Evolutionary conservation across 2,113 vertebrate species (phyloP), one percentile per base, ranked within the genome.

Genomic region (Esox niger): DNA sequence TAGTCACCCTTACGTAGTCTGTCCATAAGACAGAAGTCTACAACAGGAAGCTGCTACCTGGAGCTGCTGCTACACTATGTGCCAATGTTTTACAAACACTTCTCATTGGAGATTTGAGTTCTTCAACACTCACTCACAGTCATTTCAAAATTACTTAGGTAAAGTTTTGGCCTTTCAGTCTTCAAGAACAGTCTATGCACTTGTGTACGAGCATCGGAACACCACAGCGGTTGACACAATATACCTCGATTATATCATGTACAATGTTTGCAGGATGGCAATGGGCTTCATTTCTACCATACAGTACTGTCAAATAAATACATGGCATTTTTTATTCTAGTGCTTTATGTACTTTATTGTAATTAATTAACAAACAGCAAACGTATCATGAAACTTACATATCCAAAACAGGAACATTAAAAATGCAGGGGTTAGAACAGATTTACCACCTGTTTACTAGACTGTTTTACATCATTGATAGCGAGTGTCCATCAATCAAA

Each of bases 221-320:
- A 78, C 49, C 47, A 8, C 52, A 70, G 38, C 1, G 2, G 30
- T 64, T 46, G 21, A 20, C 64, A 55, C 75, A 55, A 49, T 29
- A n/a, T 75, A 80, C 75, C 75, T 80, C 68, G 73, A 63, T 67
- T 57, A 49, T 49, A 26, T 31, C 20, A 60, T 68, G 23, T 70
- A 74, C 27, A 58, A 71, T 33, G 46, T 67, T 74, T 62, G 30
- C 79, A 75, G 66, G 76, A 74, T 79, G 71, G 30, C 25, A 66
- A 70, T 69, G 59, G 31, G 7, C 43, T 64, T 80, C 15, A 60
- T 78, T 71, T 78, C 17, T 43, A 64, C 66, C 54, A 67, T 64
- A 2, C 61, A 76, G 87, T 88, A n/a, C n/a, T n/a, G n/a, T 69
- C 54, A 66, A 81, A 81, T 76, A 29, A 84, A 84, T 72, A 80